A percentile compares a stretch with the other conserved stretches of the same genome.
phyloP scores from a whole-genome alignment of 2,888 invertebrate species.

The Plebejus anna region DNA sequence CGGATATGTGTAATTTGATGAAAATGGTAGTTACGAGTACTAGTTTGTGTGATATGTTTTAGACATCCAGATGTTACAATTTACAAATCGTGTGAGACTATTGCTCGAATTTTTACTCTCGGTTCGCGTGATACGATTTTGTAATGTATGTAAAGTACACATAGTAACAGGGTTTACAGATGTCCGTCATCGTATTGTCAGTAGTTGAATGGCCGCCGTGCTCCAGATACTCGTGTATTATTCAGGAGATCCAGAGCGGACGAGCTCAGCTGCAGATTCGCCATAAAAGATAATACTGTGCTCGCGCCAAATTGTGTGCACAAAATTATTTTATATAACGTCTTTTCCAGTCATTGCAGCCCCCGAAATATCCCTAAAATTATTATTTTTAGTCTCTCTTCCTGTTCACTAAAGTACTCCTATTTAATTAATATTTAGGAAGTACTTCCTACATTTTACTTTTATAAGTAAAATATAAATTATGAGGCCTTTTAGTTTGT shows the following conservation, averaged over 20 bases:
- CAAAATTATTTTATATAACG: not conserved
- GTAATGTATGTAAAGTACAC: slow-evolving; percentile 9
- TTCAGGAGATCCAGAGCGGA: slow-evolving; percentile 12
- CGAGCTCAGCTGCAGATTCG: slow-evolving; percentile 7
- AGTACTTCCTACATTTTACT: not conserved
- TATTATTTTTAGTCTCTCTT: not conserved
- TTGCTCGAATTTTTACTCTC: not conserved
- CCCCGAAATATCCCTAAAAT: not conserved
- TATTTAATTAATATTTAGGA: not conserved
- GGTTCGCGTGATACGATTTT: not conserved
- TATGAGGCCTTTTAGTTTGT: not conserved
- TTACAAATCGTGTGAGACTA: not conserved
- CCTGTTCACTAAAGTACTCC: not conserved
- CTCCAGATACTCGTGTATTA: slow-evolving; percentile 19
- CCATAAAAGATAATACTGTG: slow-evolving; percentile 14
- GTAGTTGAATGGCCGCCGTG: slow-evolving; percentile 11
- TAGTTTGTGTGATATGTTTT: not conserved
- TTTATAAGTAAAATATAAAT: not conserved
- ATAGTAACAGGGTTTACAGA: slow-evolving; percentile 2
- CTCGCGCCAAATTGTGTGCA: slow-evolving; percentile 6
- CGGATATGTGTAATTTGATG: too few species aligned
- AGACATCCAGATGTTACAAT: not conserved
- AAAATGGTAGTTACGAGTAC: not conserved
- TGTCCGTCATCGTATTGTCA: slow-evolving; percentile 19
- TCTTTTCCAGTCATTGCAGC: not conserved